Percentiles rank a stretch among this genome's conserved stretches.
phyloP scores from a whole-genome alignment of 2,888 invertebrate genomes.

The Amorpha juglandis region DNA sequence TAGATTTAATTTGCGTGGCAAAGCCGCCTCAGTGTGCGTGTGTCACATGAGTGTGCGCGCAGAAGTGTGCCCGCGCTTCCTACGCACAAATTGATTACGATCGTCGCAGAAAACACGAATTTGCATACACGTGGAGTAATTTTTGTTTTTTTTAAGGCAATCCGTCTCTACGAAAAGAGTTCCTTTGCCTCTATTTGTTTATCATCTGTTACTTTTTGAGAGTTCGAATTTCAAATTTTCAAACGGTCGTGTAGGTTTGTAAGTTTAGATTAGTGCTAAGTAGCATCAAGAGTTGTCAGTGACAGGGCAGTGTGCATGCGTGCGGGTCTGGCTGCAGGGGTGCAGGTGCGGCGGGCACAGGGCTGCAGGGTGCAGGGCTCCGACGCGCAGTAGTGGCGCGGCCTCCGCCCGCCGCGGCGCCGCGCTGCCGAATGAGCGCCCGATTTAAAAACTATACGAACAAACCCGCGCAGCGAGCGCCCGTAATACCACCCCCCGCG shows the following conservation, averaged over 20 bases:
- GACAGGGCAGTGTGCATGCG: constrained; percentile 61
- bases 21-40: constrained; percentile 51
- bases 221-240: constrained; percentile 1
- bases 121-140: constrained; percentile 74
- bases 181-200: neutral
- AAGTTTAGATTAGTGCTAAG: constrained; percentile 11
- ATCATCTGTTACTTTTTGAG: constrained; percentile 4
- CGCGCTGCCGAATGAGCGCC: constrained; percentile 78
- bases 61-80: constrained; percentile 67
- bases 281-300: constrained; percentile 30
- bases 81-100: constrained; percentile 84
- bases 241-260: neutral
- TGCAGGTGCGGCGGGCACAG: constrained; percentile 54
- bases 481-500: constrained; percentile 90
- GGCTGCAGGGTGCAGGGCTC: constrained; percentile 40
- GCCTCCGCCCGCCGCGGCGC: constrained; percentile 76
- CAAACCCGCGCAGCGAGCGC: constrained; percentile 81
- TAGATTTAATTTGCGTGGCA: constrained; percentile 82
- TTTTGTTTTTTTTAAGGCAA: constrained; percentile 54
- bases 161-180: constrained; percentile 42
- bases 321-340: constrained; percentile 54
- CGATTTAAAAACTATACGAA: constrained; percentile 84
- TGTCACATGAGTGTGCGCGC: constrained; percentile 55
- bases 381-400: constrained; percentile 62
- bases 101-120: constrained; percentile 79